phyloP scores from a whole-genome alignment of 2,888 invertebrate species.

The Morpho deidamia region DNA sequence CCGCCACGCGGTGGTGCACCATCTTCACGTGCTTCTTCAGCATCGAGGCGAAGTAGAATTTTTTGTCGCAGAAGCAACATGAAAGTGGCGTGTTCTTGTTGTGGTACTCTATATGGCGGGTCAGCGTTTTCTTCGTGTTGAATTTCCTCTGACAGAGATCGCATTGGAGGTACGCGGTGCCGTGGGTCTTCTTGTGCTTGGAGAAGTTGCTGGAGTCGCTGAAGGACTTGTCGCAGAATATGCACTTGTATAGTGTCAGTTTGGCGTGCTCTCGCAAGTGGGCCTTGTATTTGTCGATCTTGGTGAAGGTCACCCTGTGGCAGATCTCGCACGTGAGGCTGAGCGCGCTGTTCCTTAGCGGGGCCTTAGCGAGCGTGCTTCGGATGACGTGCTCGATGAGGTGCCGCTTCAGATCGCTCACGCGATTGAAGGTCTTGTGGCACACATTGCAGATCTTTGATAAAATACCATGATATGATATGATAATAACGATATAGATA shows the following conservation, averaged over 20 bases:
- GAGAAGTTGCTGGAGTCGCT: constrained; percentile 74
- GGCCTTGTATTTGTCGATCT: constrained; percentile 64
- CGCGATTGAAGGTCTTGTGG: constrained; percentile 57
- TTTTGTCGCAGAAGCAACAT: constrained; percentile 50
- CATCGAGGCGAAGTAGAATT: constrained; percentile 64
- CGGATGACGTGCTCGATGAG: constrained; percentile 68
- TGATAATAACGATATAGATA: no score
- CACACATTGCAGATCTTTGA: constrained; percentile 61
- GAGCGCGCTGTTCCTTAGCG: constrained; percentile 47
- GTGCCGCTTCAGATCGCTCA: constrained; percentile 67
- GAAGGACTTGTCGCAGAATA: constrained; percentile 67
- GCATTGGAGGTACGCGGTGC: constrained; percentile 56
- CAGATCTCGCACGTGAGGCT: constrained; percentile 63
- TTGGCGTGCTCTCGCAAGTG: constrained; percentile 69
- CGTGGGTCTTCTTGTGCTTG: constrained; percentile 72
- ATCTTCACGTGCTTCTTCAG: constrained; percentile 61
- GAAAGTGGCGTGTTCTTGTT: constrained; percentile 47
- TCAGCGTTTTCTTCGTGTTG: constrained; percentile 67
- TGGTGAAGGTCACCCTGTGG: constrained; percentile 46
- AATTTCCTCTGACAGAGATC: constrained; percentile 68
- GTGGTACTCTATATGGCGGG: constrained; percentile 66
- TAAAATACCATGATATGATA: neutral
- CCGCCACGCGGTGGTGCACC: constrained; percentile 42
- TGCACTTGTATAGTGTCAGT: constrained; percentile 66
- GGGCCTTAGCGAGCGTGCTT: constrained; percentile 57